Base-by-base conservation (phyloP, 2,113 vertebrate genomes). In the Paraplagusia blochii region DNA sequence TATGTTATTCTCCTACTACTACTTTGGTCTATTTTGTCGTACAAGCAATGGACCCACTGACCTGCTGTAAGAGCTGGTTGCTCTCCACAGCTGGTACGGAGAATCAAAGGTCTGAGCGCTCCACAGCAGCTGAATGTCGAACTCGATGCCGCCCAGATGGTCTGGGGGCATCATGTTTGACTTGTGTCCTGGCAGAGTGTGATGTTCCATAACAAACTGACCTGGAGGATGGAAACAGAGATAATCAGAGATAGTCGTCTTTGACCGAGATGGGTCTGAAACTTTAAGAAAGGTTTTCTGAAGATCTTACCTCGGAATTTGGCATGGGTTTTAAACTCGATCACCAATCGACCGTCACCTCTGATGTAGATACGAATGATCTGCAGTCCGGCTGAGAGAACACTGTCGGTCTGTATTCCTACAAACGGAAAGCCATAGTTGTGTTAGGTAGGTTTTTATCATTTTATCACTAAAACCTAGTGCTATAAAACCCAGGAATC, bases 371-470 rank as follows among this genome's bases (percentile, higher is more conserved):
- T 98, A 60, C 96, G 88, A 86, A 99, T 94, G 33, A 99, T 96
- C 88, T 98, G 97, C 55, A 99, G 92, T 35, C 95, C 87, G 29
- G 95, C 96, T 0, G 96, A 98, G 58, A 98, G 93, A 15, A 99
- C 93, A 0, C 96, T 98, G 89, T 99, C 96, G 0, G 97, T 97
- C 92, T 99, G 97, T 75, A 99, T 99, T 14, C 97, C 97, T 98
- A 57, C 17, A 2, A 14, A 38, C 34, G 35, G 0, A 15, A 14
- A 50, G 60, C 3, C 47, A 29, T 52, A 34, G 11, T 0, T n/a
- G 16, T 6, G n/a, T n/a, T n/a, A n/a, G n/a, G n/a, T n/a, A n/a
- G n/a, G n/a, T n/a, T n/a, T n/a, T n/a, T n/a, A n/a, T n/a, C n/a
- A n/a, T n/a, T n/a, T n/a, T n/a, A n/a, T n/a, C n/a, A n/a, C n/a